Evolutionary conservation across 2,113 vertebrate genomes (phyloP).

Genomic region (Ophiodon elongatus): DNA sequence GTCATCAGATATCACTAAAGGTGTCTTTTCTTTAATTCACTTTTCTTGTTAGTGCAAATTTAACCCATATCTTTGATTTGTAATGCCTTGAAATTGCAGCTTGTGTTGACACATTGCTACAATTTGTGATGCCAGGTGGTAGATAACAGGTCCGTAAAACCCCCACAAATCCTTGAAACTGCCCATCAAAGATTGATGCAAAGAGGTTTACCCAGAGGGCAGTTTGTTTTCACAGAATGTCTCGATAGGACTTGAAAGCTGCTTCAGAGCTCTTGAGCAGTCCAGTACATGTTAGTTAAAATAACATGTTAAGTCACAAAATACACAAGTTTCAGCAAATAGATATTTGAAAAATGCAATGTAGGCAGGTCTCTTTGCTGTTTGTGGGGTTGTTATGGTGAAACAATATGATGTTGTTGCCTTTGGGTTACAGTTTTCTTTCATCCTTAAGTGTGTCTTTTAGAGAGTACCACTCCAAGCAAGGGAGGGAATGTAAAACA

Average conservation of each 20-base stretch:
- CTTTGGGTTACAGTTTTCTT: background rate
- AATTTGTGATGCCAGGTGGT: background rate
- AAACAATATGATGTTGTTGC: background rate
- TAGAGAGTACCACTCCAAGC: background rate
- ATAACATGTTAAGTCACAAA: background rate
- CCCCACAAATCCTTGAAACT: conserved; percentile 32
- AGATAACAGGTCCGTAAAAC: conserved; percentile 27
- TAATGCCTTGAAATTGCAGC: conserved; percentile 4
- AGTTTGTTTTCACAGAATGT: conserved; percentile 29
- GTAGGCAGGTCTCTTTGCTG: background rate
- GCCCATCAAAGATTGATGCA: conserved; percentile 35
- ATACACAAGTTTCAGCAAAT: background rate
- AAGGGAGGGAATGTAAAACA: background rate
- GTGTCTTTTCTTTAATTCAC: background rate
- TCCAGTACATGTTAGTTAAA: background rate
- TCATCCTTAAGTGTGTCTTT: background rate
- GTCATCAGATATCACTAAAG: background rate
- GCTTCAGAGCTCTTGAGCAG: background rate
- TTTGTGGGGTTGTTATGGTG: background rate
- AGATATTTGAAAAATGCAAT: background rate
- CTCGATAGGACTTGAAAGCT: conserved; percentile 5
- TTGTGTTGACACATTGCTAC: background rate
- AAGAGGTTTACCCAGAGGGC: conserved; percentile 5
- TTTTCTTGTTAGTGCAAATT: conserved; percentile 5
- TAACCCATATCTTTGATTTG: background rate